A percentile compares a stretch with the other conserved stretches of the same genome.
These are phyloP conservation scores for Trogon melanurus DNA, from an alignment of 2,113 vertebrate genomes.

Conservation along the genomic window DNA sequence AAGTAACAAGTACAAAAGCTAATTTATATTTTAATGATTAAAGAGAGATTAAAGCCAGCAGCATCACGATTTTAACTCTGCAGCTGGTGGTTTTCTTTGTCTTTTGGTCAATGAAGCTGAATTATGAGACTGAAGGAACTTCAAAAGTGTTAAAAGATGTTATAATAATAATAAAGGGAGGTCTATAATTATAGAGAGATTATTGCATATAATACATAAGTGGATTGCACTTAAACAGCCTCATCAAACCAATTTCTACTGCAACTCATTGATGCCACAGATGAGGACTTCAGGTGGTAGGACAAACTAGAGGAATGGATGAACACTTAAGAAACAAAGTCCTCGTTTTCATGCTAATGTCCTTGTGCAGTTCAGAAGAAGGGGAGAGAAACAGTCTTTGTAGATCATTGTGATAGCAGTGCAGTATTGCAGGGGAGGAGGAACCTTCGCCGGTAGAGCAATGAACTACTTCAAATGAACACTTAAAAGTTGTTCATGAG, in stretches of 20 bases:
- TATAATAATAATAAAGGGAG: slow-evolving; percentile 55
- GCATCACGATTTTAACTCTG: slow-evolving; percentile 66
- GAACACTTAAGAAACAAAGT: slow-evolving; percentile 61
- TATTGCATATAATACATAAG: slow-evolving; percentile 62
- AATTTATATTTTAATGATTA: slow-evolving; percentile 76
- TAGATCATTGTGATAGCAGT: background rate
- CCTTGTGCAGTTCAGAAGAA: slow-evolving; percentile 56
- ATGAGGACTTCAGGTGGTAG: slow-evolving; percentile 72
- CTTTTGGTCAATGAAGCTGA: slow-evolving; percentile 67
- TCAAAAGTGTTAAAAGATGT: slow-evolving; percentile 71
- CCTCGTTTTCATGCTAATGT: slow-evolving; percentile 70
- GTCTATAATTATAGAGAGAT: slow-evolving; percentile 64
- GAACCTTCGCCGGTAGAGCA: slow-evolving; percentile 1
- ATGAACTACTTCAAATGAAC: slow-evolving; percentile 1
- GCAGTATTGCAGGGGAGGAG: slow-evolving; percentile 16
- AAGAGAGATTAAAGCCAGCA: slow-evolving; percentile 71
- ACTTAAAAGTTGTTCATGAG: slow-evolving; percentile 18
- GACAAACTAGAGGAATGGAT: slow-evolving; percentile 57
- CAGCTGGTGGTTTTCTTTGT: slow-evolving; percentile 67
- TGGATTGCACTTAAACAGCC: slow-evolving; percentile 70
- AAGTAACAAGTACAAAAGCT: slow-evolving; percentile 57
- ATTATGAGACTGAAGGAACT: slow-evolving; percentile 69
- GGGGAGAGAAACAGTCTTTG: slow-evolving; percentile 50
- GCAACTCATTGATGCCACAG: slow-evolving; percentile 51
- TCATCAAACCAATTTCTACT: slow-evolving; percentile 68